Percentiles rank a stretch among this genome's conserved stretches.
phyloP scores from a whole-genome alignment of 2,113 vertebrate species.

The Heliornis fulica region DNA sequence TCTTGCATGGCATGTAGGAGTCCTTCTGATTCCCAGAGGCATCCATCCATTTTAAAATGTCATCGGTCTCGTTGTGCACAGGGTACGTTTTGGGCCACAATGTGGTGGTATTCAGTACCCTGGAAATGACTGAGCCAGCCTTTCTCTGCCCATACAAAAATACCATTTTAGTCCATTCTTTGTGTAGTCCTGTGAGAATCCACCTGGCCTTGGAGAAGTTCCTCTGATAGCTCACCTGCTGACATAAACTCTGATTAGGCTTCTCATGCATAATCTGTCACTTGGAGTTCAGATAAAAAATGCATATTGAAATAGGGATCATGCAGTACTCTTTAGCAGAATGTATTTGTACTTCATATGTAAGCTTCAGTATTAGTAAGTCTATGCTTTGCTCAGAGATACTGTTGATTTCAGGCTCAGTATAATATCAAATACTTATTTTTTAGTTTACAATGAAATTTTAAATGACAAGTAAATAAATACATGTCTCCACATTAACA shows the following conservation, averaged over 20 bases:
- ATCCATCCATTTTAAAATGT: background rate
- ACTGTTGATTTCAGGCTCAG: background rate
- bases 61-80: background rate
- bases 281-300: background rate
- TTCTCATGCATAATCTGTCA: background rate
- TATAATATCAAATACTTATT: background rate
- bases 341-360: background rate
- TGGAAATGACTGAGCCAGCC: background rate
- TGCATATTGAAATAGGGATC: background rate
- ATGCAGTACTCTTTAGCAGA: background rate
- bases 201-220: background rate
- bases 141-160: background rate
- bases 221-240: background rate
- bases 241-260: background rate
- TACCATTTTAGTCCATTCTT: background rate
- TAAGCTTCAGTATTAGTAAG: background rate
- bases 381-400: background rate
- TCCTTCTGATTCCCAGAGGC: background rate
- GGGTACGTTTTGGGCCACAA: rapidly evolving
- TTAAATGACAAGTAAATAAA: background rate
- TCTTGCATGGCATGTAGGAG: background rate
- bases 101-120: background rate
- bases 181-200: background rate
- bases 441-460: background rate
- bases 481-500: background rate